Evolutionary conservation across 2,888 invertebrate species (phyloP), one percentile per base, ranked within the genome.

Genomic region (Tromatobia lineatoria): DNA sequence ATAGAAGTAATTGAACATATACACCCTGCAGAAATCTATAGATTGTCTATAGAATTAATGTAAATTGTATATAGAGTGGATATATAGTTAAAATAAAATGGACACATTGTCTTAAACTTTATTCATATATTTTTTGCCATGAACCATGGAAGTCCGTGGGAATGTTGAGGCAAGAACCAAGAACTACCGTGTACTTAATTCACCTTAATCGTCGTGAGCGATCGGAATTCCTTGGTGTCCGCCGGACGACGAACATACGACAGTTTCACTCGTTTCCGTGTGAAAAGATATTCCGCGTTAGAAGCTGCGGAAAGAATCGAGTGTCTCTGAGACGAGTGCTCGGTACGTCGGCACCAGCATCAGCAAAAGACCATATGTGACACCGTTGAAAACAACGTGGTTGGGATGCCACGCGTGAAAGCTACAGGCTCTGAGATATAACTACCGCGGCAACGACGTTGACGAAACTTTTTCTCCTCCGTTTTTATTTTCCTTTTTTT

Each of bases 371-470:
- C 57, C 57, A 71, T 57, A 71, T 71, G 57, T 8, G 71, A 71
- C 71, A 25, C 73, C 38, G 42, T 18, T 15, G 11, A 59, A 38
- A 20, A 61, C 34, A 61, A 50, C 38, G 57, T 34, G 29, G 61
- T 52, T 50, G 38, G 38, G 69, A 70, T 69, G 59, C 47, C 77
- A 38, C 50, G 59, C 77, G 69, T 78, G 77, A 78, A 78, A 78
- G 77, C 70, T 29, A 59, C 47, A 50, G 47, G 29, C 77, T 61
- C 59, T 47, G 29, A 78, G 25, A 73, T 54, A 45, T 54, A 45
- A 29, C 38, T 11, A 59, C 59, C 45, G 25, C 25, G 42, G 23
- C 25, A 11, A 29, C 70, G 64, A 50, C 69, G 69, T 61, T n/a
- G 47, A 23, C 13, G 20, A 61, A 23, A 69, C 25, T 47, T 45